Base-by-base conservation (phyloP, 2,888 invertebrate genomes). In the Watsonalla binaria region DNA sequence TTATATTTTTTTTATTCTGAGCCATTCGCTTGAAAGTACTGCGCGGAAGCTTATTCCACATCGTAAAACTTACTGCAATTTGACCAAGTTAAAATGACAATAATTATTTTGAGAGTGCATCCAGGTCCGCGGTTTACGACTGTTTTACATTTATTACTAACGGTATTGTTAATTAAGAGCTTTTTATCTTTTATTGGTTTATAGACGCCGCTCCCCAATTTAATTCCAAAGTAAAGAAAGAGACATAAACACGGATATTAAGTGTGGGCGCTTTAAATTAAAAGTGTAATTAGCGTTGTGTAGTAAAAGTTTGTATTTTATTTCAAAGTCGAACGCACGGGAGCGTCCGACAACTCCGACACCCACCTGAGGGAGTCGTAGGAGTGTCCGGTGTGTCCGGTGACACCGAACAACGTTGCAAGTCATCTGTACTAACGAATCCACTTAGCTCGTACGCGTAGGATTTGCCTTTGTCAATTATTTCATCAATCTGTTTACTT, bases 401-500 rank as follows among this genome's bases (percentile, higher is more conserved):
- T 68, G 77, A 81, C 70, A 78, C 70, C 72, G 72, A 68, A 72
- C 65, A 61, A 67, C 72, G 63, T 57, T 83, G 86, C 86, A 86
- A 86, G 88, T 87, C 88, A 89, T 82, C 82, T 84, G 82, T 65
- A 68, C 76, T 88, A 85, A 87, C 86, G 86, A 84, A 82, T 78
- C 74, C 76, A 82, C 80, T 86, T 78, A 73, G 69, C 68, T 72
- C 62, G 66, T 42, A 11, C 42, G 68, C 69, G 69, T 72, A 67
- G 68, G 65, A 68, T 62, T 66, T 63, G 65, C 72, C 74, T 76
- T 74, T 76, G 74, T 80, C 75, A 75, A 79, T 83, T 79, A 82
- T 77, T 82, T 74, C 80, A 84, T 81, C 74, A 79, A 79, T 78
- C 70, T 75, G 73, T 80, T 79, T 79, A 76, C 79, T 78, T 78